These are phyloP conservation scores for Micrasema minimum DNA, from an alignment of 1,140 invertebrate species.

Conservation along the genomic window DNA sequence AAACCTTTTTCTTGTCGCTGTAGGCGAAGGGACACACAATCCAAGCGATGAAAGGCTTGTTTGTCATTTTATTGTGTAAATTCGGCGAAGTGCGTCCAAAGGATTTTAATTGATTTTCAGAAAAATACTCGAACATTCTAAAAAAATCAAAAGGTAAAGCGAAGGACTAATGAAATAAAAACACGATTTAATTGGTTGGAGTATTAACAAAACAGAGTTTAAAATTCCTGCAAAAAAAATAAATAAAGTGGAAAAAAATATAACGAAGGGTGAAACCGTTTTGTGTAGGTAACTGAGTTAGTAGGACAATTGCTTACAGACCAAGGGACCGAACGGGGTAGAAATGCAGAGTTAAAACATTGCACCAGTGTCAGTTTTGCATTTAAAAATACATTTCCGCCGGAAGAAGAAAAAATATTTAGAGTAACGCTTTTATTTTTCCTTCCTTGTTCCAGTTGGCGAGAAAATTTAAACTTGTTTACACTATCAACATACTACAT, in stretches of 20 bases:
- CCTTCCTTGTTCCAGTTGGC: too few species aligned
- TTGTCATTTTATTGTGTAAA: constrained; percentile 37
- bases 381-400: too few species aligned
- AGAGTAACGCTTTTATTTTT: too few species aligned
- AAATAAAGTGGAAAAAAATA: background rate
- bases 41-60: constrained; percentile 17
- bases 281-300: too few species aligned
- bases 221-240: background rate
- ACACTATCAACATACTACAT: too few species aligned
- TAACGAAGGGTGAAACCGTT: too few species aligned
- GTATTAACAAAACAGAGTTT: constrained; percentile 1
- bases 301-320: too few species aligned
- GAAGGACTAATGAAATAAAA: background rate
- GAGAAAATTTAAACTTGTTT: too few species aligned
- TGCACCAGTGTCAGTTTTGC: too few species aligned
- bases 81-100: constrained; percentile 7
- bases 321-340: too few species aligned
- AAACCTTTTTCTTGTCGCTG: constrained; percentile 28
- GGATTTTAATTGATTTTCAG: constrained; percentile 21
- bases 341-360: too few species aligned
- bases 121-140: constrained; percentile 7
- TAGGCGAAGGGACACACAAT: constrained; percentile 1
- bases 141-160: background rate
- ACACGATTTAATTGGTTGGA: background rate
- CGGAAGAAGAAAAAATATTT: too few species aligned